Conservation (phyloP, 2,113 vertebrate species). For the Haemorhous mexicanus region DNA sequence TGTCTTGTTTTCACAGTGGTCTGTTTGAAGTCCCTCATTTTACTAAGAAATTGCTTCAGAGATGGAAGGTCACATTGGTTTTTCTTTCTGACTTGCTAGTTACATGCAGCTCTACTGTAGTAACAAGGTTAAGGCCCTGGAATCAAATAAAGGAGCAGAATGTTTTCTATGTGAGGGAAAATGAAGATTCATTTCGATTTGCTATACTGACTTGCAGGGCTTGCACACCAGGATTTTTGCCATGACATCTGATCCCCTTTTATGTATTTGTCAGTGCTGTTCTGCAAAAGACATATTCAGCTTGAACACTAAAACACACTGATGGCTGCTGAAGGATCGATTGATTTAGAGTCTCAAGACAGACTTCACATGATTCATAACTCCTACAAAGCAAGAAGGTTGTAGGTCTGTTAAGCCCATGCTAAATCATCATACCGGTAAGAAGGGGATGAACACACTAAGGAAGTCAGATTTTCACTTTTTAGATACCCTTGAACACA, state of each 20-base stretch:
- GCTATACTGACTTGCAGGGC: background rate
- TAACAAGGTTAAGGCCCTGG: background rate
- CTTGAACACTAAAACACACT: background rate
- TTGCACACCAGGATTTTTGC: constrained; percentile 2
- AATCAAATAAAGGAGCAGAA: constrained; percentile 17
- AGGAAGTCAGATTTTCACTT: background rate
- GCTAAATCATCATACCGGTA: background rate
- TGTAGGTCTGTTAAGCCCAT: background rate
- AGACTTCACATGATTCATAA: background rate
- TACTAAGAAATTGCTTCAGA: constrained; percentile 15
- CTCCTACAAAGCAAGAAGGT: background rate
- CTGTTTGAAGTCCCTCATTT: background rate
- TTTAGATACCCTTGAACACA: background rate
- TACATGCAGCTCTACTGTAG: background rate
- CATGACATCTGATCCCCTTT: constrained; percentile 7
- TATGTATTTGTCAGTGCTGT: background rate
- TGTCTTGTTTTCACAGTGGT: background rate
- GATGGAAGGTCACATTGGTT: background rate
- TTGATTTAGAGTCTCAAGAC: background rate
- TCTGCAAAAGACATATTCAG: background rate
- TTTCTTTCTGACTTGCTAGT: background rate
- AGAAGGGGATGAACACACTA: background rate
- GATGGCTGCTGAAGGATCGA: background rate
- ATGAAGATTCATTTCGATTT: background rate
- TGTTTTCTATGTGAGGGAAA: background rate